phyloP scores from a whole-genome alignment of 37 sponge, comb jelly and placozoan species.

The Trichoplax adhaerens region DNA sequence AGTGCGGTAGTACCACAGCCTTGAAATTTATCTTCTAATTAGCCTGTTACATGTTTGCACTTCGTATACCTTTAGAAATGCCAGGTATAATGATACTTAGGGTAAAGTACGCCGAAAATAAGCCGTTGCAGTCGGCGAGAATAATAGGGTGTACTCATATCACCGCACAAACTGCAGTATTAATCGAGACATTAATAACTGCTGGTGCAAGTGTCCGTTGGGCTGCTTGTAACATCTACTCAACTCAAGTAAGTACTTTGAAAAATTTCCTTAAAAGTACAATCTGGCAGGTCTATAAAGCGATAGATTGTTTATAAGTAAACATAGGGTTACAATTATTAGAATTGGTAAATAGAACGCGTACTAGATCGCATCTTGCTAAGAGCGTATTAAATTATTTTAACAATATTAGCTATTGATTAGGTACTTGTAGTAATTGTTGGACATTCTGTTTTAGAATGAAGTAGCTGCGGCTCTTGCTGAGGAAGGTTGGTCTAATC shows the following conservation, averaged over 20 bases:
- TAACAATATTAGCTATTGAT: too few species aligned
- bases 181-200: conserved; percentile 70
- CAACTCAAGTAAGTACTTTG: conserved; percentile 26
- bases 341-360: too few species aligned
- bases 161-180: conserved; percentile 50
- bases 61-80: conserved; percentile 36
- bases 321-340: too few species aligned
- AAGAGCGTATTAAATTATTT: too few species aligned
- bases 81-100: conserved; percentile 69
- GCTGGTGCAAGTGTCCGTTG: conserved; percentile 59
- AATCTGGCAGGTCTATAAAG: too few species aligned
- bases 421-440: background rate
- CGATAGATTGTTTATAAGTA: too few species aligned
- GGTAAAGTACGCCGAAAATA: conserved; percentile 38
- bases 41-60: background rate
- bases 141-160: conserved; percentile 50
- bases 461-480: conserved; percentile 71
- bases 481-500: conserved; percentile 25
- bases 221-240: conserved; percentile 73
- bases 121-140: conserved; percentile 45
- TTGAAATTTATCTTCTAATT: background rate
- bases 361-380: too few species aligned
- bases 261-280: too few species aligned
- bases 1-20: background rate
- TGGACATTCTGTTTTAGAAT: conserved; percentile 12